A percentile compares a stretch with the other conserved stretches of the same genome.
Evolutionary conservation across 2,113 vertebrate species (phyloP).

Genomic region (Jacana jacana): DNA sequence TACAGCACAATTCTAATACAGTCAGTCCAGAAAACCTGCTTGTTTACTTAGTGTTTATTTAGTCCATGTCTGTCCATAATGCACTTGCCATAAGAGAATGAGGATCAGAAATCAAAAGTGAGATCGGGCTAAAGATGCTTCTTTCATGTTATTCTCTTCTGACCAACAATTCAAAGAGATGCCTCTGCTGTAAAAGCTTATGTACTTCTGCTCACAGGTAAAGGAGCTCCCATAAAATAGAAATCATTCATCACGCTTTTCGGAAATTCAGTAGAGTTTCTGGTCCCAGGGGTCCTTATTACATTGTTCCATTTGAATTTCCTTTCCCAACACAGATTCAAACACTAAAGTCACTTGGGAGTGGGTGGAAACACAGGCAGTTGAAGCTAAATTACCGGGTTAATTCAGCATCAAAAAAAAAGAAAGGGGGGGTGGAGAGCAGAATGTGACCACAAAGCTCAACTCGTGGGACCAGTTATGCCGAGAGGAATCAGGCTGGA

Average conservation of each 20-base stretch:
- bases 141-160: background rate
- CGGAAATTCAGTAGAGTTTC: background rate
- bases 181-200: background rate
- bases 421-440: background rate
- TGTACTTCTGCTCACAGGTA: background rate
- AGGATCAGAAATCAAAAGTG: background rate
- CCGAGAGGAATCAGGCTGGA: background rate
- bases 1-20: background rate
- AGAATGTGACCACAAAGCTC: background rate
- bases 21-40: background rate
- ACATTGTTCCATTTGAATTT: background rate
- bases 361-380: background rate
- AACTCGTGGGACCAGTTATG: background rate
- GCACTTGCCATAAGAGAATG: background rate
- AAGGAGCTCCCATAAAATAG: background rate
- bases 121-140: background rate
- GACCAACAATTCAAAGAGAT: background rate
- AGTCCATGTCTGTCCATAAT: background rate
- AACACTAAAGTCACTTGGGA: background rate
- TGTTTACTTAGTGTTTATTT: background rate
- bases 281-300: background rate
- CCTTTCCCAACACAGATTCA: background rate
- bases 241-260: background rate
- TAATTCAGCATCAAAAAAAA: background rate
- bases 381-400: background rate